A percentile compares a stretch with the other conserved stretches of the same genome.
Evolutionary conservation across 2,888 invertebrate species (phyloP).

Genomic region (Ennomos quercinarius): DNA sequence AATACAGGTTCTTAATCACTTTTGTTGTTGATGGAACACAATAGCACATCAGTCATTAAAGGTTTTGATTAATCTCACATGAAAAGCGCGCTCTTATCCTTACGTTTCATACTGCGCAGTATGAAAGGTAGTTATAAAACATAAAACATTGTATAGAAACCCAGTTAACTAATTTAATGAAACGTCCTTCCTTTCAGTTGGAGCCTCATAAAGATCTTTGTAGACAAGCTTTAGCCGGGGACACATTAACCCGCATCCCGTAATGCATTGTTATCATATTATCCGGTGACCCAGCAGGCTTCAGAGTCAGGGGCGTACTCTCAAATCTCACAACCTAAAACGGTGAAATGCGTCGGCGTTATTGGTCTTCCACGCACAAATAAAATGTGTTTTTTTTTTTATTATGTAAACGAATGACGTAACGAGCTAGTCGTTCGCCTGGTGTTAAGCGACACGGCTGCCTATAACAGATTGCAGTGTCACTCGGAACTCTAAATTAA

Average conservation of each 20-base stretch:
- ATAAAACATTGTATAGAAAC: constrained; percentile 36
- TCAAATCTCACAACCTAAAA: neutral
- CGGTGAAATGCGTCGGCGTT: too few relatives aligned
- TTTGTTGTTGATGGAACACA: constrained; percentile 26
- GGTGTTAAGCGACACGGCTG: too few relatives aligned
- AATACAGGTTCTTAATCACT: constrained; percentile 7
- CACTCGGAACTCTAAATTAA: too few relatives aligned
- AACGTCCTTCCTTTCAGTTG: constrained; percentile 25
- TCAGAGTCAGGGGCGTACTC: constrained; percentile 17
- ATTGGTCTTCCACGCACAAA: too few relatives aligned
- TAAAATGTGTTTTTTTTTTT: too few relatives aligned
- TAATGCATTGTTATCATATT: constrained; percentile 68
- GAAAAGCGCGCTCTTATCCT: too few relatives aligned
- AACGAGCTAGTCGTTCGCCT: too few relatives aligned
- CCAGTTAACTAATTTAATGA: constrained; percentile 23
- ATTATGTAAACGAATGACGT: too few relatives aligned
- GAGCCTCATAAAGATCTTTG: constrained; percentile 45
- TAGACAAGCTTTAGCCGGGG: constrained; percentile 46
- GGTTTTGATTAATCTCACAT: too few relatives aligned
- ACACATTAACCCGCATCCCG: constrained; percentile 52
- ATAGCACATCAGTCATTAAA: too few relatives aligned
- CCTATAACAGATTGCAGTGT: too few relatives aligned
- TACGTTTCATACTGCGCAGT: constrained; percentile 15
- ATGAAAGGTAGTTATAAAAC: constrained; percentile 40
- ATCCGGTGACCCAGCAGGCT: constrained; percentile 40